Evolutionary conservation across 2,797 vertebrate species (phyloP).

Genomic region (Coregonus ussuriensis): DNA sequence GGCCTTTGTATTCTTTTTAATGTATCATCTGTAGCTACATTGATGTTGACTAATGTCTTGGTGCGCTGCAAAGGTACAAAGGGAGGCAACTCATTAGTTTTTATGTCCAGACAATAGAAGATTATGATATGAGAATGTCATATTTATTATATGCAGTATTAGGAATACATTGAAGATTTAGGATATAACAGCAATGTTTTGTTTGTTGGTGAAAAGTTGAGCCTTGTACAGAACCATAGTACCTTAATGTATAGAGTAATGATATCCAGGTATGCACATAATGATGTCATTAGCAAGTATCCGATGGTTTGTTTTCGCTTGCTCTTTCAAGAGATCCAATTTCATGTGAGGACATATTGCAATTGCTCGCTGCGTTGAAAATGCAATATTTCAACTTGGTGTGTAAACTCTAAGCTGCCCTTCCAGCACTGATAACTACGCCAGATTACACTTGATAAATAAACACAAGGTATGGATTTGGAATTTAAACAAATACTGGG

Average conservation of each 20-base stretch:
- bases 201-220: background rate
- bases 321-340: conserved; percentile 26
- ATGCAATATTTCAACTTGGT: conserved; percentile 9
- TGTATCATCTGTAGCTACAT: background rate
- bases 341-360: conserved; percentile 21
- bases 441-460: conserved; percentile 18
- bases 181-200: background rate
- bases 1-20: background rate
- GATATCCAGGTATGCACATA: conserved; percentile 28
- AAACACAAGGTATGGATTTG: conserved; percentile 27
- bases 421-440: conserved; percentile 11
- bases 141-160: background rate
- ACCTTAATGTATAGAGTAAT: conserved; percentile 23
- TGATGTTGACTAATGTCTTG: background rate
- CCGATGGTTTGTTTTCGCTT: conserved; percentile 32
- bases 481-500: conserved; percentile 25
- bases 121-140: background rate
- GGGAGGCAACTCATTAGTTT: background rate
- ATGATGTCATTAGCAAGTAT: conserved; percentile 41
- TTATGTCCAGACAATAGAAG: background rate
- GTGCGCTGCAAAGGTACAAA: background rate
- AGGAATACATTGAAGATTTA: background rate
- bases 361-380: conserved; percentile 14
- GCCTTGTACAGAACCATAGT: conserved; percentile 5
- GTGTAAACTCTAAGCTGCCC: conserved; percentile 3